Evolutionary conservation across 2,888 invertebrate genomes (phyloP).

Genomic region (Ochropleura plecta): DNA sequence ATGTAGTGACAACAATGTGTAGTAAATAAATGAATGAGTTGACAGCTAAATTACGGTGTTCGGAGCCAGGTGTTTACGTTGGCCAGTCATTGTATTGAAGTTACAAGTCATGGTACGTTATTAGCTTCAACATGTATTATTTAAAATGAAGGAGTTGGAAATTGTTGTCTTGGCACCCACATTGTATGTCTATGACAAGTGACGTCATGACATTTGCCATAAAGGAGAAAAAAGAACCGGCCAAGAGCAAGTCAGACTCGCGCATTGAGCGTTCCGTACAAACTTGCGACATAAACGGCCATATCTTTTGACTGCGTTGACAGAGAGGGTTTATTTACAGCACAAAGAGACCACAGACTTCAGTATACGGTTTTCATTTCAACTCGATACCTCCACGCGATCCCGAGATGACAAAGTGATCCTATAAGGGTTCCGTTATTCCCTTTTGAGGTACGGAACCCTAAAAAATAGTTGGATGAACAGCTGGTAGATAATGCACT

Average conservation of each 20-base stretch:
- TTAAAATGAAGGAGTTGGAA: constrained; percentile 5
- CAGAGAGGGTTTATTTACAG: too few relatives aligned
- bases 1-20: constrained; percentile 43
- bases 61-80: constrained; percentile 28
- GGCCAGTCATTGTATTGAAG: constrained; percentile 19
- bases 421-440: too few relatives aligned
- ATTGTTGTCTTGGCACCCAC: not conserved
- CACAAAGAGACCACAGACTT: too few relatives aligned
- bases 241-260: too few relatives aligned
- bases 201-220: not conserved
- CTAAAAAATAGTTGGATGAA: not conserved
- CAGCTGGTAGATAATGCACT: not conserved
- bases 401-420: too few relatives aligned
- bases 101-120: constrained; percentile 33
- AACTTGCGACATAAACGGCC: too few relatives aligned
- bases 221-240: not conserved
- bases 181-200: not conserved
- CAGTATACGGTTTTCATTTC: too few relatives aligned
- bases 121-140: constrained; percentile 7
- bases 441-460: too few relatives aligned
- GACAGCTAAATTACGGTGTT: constrained; percentile 50
- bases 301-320: too few relatives aligned
- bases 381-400: too few relatives aligned
- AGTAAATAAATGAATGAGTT: constrained; percentile 47
- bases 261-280: too few relatives aligned